Conservation (phyloP, 2,888 invertebrate species). For the Cheilosia urbana region DNA sequence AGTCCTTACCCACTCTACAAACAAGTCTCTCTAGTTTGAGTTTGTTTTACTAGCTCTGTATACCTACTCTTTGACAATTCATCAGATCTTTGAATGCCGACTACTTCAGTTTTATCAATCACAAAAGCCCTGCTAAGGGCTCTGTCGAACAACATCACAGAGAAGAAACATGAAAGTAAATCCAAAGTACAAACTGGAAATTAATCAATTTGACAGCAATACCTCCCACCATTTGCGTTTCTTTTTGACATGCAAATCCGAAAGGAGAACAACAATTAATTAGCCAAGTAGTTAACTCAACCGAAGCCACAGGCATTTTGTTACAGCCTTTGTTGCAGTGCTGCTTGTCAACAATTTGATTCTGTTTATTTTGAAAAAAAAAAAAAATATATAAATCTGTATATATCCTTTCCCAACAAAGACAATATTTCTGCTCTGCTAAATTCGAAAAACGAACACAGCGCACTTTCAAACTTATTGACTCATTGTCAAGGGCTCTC, state of each 20-base stretch:
- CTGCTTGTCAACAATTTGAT: constrained; percentile 5
- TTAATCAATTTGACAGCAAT: constrained; percentile 1
- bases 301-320: background rate
- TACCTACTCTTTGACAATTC: too few species aligned
- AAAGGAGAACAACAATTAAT: constrained; percentile 17
- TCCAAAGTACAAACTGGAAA: constrained; percentile 2
- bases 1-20: too few species aligned
- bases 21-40: too few species aligned
- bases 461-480: constrained; percentile 21
- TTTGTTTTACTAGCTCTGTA: too few species aligned
- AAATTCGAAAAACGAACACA: background rate
- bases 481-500: constrained; percentile 28
- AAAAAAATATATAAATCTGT: too few species aligned
- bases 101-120: too few species aligned
- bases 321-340: constrained; percentile 7
- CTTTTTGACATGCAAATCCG: constrained; percentile 13
- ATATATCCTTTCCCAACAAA: background rate
- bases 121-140: too few species aligned
- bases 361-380: background rate
- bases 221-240: background rate
- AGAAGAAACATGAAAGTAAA: background rate
- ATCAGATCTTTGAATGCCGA: too few species aligned
- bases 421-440: background rate
- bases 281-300: constrained; percentile 11
- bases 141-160: too few species aligned